These are phyloP conservation scores for Gorilla gorilla DNA, from an alignment of 2,113 vertebrate genomes.

Conservation along the genomic window DNA sequence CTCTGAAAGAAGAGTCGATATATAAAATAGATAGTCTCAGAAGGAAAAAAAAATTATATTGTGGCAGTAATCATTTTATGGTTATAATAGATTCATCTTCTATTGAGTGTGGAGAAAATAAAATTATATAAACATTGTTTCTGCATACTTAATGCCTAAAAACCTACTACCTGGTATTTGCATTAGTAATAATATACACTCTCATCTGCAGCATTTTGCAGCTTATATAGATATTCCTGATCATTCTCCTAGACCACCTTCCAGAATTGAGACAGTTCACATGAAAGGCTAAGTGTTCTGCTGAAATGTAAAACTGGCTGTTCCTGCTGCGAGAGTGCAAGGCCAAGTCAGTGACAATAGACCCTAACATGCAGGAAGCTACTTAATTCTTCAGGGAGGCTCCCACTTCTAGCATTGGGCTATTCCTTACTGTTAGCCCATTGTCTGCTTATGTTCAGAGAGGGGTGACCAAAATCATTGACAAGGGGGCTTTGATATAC, in stretches of 20 bases:
- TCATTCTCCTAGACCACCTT: neutral
- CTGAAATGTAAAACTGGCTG: neutral
- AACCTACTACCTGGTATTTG: neutral
- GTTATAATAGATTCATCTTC: neutral
- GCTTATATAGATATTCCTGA: neutral
- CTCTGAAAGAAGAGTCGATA: neutral
- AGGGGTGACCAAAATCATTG: neutral
- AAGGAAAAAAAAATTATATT: neutral
- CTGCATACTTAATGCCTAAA: neutral
- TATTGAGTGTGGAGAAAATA: neutral
- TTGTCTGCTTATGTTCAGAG: neutral
- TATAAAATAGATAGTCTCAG: neutral
- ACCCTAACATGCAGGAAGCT: neutral
- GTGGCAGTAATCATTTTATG: neutral
- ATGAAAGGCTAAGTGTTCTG: neutral
- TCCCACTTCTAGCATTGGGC: neutral
- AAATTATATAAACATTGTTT: neutral
- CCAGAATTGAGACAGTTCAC: neutral
- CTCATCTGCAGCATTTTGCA: neutral
- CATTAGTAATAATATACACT: neutral
- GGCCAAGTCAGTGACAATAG: neutral
- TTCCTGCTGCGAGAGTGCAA: neutral
- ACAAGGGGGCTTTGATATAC: fast-evolving
- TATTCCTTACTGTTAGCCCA: no score
- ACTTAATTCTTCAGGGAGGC: neutral